A percentile compares a stretch with the other conserved stretches of the same genome.
phyloP scores from a whole-genome alignment of 1,140 invertebrate genomes.

The Macrobrachium nipponense region DNA sequence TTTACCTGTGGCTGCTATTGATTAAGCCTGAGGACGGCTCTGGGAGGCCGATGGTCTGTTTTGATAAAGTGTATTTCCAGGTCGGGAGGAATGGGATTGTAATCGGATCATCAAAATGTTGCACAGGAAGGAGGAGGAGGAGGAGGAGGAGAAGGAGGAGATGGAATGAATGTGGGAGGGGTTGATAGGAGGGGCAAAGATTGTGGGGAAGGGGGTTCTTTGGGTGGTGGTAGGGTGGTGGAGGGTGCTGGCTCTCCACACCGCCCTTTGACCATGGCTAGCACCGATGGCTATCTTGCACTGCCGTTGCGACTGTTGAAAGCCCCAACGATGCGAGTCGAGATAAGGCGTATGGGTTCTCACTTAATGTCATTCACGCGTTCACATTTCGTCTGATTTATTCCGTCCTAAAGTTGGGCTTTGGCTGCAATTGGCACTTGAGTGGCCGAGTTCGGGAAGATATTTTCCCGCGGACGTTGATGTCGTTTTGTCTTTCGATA shows the following conservation, averaged over 20 bases:
- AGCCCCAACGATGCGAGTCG: slow-evolving; percentile 34
- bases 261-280: slow-evolving; percentile 11
- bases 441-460: not conserved
- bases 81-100: slow-evolving; percentile 4
- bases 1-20: too few species aligned
- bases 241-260: not conserved
- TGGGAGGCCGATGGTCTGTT: too few species aligned
- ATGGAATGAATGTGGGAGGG: not conserved
- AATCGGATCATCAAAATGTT: slow-evolving; percentile 19
- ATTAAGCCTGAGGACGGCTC: too few species aligned
- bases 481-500: too few species aligned
- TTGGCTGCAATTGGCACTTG: slow-evolving; percentile 36
- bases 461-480: not conserved
- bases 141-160: too few species aligned
- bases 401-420: slow-evolving; percentile 52
- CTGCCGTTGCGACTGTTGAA: slow-evolving; percentile 57
- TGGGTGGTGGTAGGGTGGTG: too few species aligned
- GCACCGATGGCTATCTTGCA: slow-evolving; percentile 38
- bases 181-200: not conserved
- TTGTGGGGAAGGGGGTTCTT: too few species aligned
- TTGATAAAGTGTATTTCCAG: not conserved
- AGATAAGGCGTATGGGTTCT: slow-evolving; percentile 45
- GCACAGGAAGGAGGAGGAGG: not conserved
- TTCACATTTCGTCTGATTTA: slow-evolving; percentile 60
- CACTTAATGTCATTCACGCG: slow-evolving; percentile 59